Evolutionary conservation across 2,888 invertebrate species (phyloP), one percentile per base, ranked within the genome.

Genomic region (Tolmerus cingulatus): DNA sequence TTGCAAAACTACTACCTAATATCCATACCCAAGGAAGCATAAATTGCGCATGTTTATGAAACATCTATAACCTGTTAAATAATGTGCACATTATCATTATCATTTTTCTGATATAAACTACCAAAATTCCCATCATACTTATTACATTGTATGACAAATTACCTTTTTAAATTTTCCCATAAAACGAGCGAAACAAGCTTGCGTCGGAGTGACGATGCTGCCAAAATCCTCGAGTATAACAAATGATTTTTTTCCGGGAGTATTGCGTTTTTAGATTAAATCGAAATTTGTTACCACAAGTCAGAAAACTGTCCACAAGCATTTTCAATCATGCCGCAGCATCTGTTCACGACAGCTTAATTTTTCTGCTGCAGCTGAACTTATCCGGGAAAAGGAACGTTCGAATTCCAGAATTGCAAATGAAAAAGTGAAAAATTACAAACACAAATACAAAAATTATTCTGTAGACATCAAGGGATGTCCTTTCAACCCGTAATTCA

Each of bases 291-390:
- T 66, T 66, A 66, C 66, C 66, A 27, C 66, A 66, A 66, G 66
- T 66, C 66, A 66, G 66, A 66, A 46, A 66, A 66, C 66, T 66
- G 66, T 66, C 66, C 66, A 23, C 66, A 66, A 66, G 66, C 27
- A 66, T 66, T 66, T 66, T 66, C 66, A 66, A 66, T 66, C 66
- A 66, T 66, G 27, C 27, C 66, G 12, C 66, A 66, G 27, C 27
- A 81, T 81, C 81, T 81, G 81, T 27, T 81, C 55, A 57, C 34
- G 82, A 82, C 82, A 82, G 30, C 57, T 82, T 82, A 82, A 82
- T 82, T 82, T 66, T 51, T 79, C 79, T 79, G 51, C 9, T 46
- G 30, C 51, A 27, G 27, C 79, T 79, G 78, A 30, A 51, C 51
- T 27, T 51, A 14, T 12, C 14, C 4, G 8, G n/a, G 30, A 16